A percentile compares a stretch with the other conserved stretches of the same genome.
These are phyloP conservation scores for Caligus rogercresseyi DNA, from an alignment of 1,140 invertebrate genomes.

Conservation along the genomic window DNA sequence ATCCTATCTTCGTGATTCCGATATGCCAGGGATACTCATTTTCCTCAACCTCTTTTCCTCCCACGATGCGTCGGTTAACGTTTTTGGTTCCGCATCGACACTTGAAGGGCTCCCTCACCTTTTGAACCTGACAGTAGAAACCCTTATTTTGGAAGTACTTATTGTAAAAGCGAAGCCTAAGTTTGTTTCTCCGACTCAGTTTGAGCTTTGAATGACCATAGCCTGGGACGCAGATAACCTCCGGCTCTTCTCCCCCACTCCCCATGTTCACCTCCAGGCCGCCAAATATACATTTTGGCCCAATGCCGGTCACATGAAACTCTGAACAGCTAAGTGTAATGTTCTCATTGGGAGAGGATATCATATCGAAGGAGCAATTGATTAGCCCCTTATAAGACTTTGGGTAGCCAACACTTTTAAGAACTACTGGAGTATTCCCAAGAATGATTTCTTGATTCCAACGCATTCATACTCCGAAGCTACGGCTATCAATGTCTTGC, in stretches of 20 bases:
- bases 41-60: background rate
- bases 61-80: background rate
- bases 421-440: too few species aligned
- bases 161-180: background rate
- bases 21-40: slow-evolving; percentile 11
- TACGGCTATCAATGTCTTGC: too few species aligned
- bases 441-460: too few species aligned
- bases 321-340: background rate
- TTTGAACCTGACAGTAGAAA: background rate
- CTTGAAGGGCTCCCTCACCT: background rate
- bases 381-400: background rate
- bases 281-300: background rate
- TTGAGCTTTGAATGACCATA: background rate
- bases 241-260: background rate
- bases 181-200: background rate
- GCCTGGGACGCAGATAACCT: background rate
- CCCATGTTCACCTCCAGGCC: background rate
- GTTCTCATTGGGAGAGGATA: background rate
- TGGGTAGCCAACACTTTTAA: background rate
- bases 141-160: background rate
- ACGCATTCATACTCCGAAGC: too few species aligned
- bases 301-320: background rate
- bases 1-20: background rate
- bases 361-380: background rate
- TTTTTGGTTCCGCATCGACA: background rate